Evolutionary conservation across 2,797 vertebrate genomes (phyloP).

Genomic region (Simalia tracyae): DNA sequence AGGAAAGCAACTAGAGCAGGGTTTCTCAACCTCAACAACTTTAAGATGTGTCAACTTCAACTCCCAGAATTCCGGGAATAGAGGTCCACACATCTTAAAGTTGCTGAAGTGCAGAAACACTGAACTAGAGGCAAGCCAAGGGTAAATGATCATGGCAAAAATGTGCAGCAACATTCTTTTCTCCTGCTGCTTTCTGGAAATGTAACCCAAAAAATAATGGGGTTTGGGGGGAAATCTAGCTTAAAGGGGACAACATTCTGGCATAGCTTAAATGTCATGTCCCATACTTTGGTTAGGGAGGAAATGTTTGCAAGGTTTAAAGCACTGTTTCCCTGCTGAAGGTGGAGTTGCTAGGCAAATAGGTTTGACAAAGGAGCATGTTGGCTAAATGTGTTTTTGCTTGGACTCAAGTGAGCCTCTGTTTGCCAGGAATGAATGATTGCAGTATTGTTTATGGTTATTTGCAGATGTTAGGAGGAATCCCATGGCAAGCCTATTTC

Average conservation of each 20-base stretch:
- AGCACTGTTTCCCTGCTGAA: neutral
- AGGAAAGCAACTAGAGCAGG: neutral
- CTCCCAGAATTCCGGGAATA: neutral
- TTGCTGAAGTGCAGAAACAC: neutral
- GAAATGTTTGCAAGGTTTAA: neutral
- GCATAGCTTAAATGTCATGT: neutral
- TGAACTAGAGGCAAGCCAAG: neutral
- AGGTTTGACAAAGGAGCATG: neutral
- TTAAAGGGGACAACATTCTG: neutral
- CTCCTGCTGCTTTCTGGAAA: neutral
- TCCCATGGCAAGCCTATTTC: constrained; percentile 98
- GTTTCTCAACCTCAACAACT: neutral
- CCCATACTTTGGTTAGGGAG: neutral
- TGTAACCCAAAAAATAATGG: neutral
- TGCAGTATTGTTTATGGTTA: constrained; percentile 43
- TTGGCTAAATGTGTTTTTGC: neutral
- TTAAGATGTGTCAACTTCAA: neutral
- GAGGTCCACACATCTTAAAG: neutral
- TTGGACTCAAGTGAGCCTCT: neutral
- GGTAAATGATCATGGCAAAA: neutral
- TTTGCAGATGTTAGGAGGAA: constrained; percentile 92
- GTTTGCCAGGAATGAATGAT: neutral
- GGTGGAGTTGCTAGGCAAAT: neutral
- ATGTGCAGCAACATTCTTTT: neutral
- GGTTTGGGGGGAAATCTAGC: neutral